A percentile compares a stretch with the other conserved stretches of the same genome.
Conservation (phyloP, 2,888 invertebrate genomes). For the Muscina levida region DNA sequence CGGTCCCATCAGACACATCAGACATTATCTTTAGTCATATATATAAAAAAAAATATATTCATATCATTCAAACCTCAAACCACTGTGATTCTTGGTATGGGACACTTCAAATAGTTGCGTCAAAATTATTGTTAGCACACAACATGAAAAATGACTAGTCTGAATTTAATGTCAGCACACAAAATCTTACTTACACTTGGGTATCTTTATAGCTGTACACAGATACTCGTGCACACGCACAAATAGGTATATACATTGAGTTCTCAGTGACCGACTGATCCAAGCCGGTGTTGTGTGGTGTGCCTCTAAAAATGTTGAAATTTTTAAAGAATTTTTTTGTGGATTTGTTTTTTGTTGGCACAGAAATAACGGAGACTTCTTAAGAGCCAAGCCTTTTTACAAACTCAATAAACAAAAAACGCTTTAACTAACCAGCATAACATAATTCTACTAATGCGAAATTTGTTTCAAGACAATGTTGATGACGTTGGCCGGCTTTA, state of each 20-base stretch:
- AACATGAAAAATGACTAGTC: constrained; percentile 26
- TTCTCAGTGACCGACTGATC: background rate
- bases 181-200: background rate
- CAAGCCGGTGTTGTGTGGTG: background rate
- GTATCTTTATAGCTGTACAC: background rate
- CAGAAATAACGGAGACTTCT: background rate
- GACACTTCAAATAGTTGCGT: background rate
- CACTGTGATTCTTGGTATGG: background rate
- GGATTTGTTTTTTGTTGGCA: background rate
- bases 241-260: too few species aligned
- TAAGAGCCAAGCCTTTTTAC: constrained; percentile 1
- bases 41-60: too few species aligned
- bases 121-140: background rate
- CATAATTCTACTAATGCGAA: constrained; percentile 19
- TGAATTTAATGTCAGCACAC: constrained; percentile 32
- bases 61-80: too few species aligned
- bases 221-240: background rate
- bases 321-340: background rate
- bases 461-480: background rate
- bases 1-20: too few species aligned
- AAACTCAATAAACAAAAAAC: background rate
- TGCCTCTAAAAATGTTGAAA: constrained; percentile 13
- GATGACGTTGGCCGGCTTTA: constrained; percentile 9
- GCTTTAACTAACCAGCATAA: background rate
- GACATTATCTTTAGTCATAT: too few species aligned